phyloP scores from a whole-genome alignment of 2,888 invertebrate genomes.

The Xestia xanthographa region DNA sequence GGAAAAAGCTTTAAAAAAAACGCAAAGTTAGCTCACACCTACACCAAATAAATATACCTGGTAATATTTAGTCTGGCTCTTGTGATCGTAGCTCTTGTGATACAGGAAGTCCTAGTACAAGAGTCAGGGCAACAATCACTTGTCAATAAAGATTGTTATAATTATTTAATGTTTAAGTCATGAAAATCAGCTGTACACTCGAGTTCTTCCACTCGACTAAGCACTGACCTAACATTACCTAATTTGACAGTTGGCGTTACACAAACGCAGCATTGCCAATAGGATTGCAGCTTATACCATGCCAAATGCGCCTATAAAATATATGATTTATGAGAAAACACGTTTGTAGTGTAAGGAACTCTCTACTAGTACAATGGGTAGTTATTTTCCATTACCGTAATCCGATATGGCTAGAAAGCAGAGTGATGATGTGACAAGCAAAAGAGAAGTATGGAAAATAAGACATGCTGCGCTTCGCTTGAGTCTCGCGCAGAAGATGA shows the following conservation, averaged over 20 bases:
- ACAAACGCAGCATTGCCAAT: constrained; percentile 43
- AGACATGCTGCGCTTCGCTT: background rate
- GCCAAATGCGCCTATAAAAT: constrained; percentile 38
- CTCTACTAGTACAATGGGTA: background rate
- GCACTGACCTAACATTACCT: constrained; percentile 29
- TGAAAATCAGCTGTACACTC: constrained; percentile 27
- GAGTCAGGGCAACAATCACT: no score
- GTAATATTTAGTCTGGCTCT: background rate
- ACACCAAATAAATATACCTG: background rate
- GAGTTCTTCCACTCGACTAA: constrained; percentile 20
- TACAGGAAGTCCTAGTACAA: no score
- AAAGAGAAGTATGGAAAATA: background rate
- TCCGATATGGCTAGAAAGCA: background rate
- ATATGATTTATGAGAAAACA: constrained; percentile 34
- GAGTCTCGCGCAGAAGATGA: background rate
- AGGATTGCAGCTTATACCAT: constrained; percentile 39
- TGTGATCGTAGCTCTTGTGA: no score
- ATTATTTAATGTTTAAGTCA: background rate
- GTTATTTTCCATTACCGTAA: background rate
- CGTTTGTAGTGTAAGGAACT: constrained; percentile 4
- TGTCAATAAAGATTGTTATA: no score
- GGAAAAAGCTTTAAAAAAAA: background rate
- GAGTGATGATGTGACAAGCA: background rate
- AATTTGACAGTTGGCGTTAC: constrained; percentile 25
- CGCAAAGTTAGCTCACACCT: no score